Evolutionary conservation across 2,797 vertebrate species (phyloP), one percentile per base, ranked within the genome.

Genomic region (Crypturellus tataupa): DNA sequence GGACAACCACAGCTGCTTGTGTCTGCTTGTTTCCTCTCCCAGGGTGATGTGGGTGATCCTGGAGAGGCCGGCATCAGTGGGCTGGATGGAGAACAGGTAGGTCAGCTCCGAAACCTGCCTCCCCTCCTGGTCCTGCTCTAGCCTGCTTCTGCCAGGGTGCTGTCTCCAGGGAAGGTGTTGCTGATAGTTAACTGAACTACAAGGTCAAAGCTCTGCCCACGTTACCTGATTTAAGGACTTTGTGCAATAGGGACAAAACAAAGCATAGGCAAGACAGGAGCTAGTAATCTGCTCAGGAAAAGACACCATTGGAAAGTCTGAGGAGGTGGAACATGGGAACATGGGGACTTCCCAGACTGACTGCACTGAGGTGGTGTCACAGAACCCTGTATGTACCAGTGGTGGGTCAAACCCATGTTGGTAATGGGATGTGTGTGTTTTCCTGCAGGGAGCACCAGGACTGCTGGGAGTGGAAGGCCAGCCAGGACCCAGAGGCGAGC

Each of bases 21-120:
- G 35, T 6, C 5, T 27, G 59, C 53, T 37, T 87, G 15, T 35
- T 71, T 87, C 56, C 84, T 67, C 44, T 59, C 77, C 39, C 96
- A 99, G 99, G 99, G 99, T 42, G 96, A 96, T 18, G 47, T 53
- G 7, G 99, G 98, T 35, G 60, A 72, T 24, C 44, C 91, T 1
- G 99, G 99, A n/a, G 98, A 95, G 24, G 51, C 47, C 0, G 99
- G 98, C 3, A 84, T 96, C 40, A 51, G 65, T 0, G 99, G 98
- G 94, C 97, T 98, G 68, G 98, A 98, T 62, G 99, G 99, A 37
- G 97, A 97, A 93, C 98, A 99, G 98, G 99, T 99, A 92, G 3
- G 2, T 16, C 23, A 23, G 7, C 33, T 5, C 16, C 59, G 49
- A 25, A 0, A 39, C 1, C 2, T 10, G 42, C 10, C 24, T 56